Base-by-base conservation (phyloP, 2,888 invertebrate genomes). In the Pteria penguin region DNA sequence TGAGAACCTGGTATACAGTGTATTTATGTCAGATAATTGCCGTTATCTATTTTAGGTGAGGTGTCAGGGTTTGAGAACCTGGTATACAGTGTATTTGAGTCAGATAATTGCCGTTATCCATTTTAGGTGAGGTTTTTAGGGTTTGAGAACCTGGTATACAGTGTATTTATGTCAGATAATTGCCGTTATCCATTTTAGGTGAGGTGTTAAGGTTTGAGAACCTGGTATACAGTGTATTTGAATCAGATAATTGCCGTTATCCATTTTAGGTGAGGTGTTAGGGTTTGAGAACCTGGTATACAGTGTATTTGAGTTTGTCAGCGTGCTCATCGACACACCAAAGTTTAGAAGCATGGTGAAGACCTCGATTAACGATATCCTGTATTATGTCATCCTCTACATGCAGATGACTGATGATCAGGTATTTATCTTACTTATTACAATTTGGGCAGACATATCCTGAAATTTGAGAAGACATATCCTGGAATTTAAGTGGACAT, bases 331-430 rank as follows among this genome's bases (percentile, higher is more conserved):
- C 29, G 94, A 94, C 65, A 93, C 93, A 4, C 91, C 93, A 61
- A 94, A 93, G 83, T 94, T 94, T 80, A 93, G 94, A 8, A 92
- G 92, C 70, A 93, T 93, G 11, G 93, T 95, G 14, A 94, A 94
- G 84, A 94, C 94, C 84, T 94, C 94, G 0, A 89, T 95, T 65
- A 93, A 94, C 27, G 95, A 95, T 87, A 92, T 95, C 8, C 93
- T 95, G 74, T 95, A 95, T 86, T 95, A 95, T 78, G 92, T 94
- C 62, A 93, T 95, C 67, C 93, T 95, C 24, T 95, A 95, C 84
- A 95, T 95, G 93, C 95, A 95, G 92, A 94, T 95, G 72, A 94
- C 95, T 0, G 94, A 95, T 80, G 95, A 95, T 78, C 95, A 95
- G 91, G 93, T 93, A 45, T 45, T 18, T 45, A 45, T 18, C 45